Conservation (phyloP, 2,113 vertebrate species). For the Mirounga angustirostris region DNA sequence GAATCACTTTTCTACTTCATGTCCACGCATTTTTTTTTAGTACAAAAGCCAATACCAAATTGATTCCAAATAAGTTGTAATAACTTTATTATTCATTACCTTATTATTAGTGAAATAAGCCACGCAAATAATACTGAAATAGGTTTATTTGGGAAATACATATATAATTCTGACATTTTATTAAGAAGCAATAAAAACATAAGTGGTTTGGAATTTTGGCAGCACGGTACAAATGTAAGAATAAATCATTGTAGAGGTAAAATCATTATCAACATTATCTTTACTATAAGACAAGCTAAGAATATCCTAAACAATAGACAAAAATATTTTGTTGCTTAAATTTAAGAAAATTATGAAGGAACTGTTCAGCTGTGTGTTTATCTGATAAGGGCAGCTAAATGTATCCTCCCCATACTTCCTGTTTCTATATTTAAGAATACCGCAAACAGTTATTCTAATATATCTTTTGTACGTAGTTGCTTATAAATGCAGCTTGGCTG, state of each 20-base stretch:
- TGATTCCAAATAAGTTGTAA: constrained; percentile 49
- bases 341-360: constrained; percentile 44
- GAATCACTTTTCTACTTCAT: background rate
- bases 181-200: constrained; percentile 48
- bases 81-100: background rate
- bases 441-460: constrained; percentile 14
- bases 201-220: constrained; percentile 25
- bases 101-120: background rate
- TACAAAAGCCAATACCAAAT: constrained; percentile 38
- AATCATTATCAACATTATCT: background rate
- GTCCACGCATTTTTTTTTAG: background rate
- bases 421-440: constrained; percentile 73
- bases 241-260: background rate
- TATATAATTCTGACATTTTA: background rate
- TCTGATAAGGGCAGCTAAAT: constrained; percentile 25
- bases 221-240: background rate
- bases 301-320: background rate
- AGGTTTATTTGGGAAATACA: constrained; percentile 7
- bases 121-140: constrained; percentile 17
- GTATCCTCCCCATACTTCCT: constrained; percentile 56
- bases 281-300: background rate
- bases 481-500: background rate
- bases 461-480: background rate
- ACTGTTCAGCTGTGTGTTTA: constrained; percentile 6
- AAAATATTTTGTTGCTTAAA: constrained; percentile 18